Percentiles rank a stretch among this genome's conserved stretches.
Evolutionary conservation across 1,140 invertebrate species (phyloP).

Genomic region (Halesus radiatus): DNA sequence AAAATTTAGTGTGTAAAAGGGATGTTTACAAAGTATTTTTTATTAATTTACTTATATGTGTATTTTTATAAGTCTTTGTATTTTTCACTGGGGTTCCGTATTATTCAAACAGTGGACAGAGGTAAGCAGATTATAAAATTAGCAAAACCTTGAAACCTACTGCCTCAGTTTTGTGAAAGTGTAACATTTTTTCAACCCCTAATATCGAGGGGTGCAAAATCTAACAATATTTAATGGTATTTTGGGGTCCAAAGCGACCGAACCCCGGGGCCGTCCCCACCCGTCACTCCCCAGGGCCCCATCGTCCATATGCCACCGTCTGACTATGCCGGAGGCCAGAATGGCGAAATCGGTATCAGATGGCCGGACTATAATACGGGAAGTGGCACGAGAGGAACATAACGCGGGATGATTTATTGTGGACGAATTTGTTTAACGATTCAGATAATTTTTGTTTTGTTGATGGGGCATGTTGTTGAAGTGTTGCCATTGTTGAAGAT

Average conservation of each 20-base stretch:
- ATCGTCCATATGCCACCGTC: slow-evolving; percentile 1
- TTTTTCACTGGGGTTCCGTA: too few relatives aligned
- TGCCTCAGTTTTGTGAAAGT: too few relatives aligned
- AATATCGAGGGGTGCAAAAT: not conserved
- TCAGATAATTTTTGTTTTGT: slow-evolving; percentile 15
- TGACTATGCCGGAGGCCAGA: not conserved
- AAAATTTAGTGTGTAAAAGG: too few relatives aligned
- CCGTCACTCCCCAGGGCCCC: slow-evolving; percentile 8
- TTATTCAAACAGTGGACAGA: too few relatives aligned
- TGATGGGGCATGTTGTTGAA: slow-evolving; percentile 9
- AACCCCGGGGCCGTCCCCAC: not conserved
- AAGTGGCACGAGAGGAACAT: not conserved
- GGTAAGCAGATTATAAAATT: too few relatives aligned
- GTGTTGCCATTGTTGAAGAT: not conserved
- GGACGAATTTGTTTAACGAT: slow-evolving; percentile 19
- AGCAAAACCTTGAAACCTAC: too few relatives aligned
- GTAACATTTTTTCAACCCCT: too few relatives aligned
- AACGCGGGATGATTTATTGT: slow-evolving; percentile 5
- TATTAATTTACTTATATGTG: too few relatives aligned
- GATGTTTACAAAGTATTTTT: too few relatives aligned
- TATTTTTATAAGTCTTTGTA: too few relatives aligned
- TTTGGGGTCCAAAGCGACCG: slow-evolving; percentile 1
- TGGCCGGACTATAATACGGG: not conserved
- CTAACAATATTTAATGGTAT: slow-evolving; percentile 8
- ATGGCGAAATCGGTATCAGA: slow-evolving; percentile 8